Evolutionary conservation across 2,888 invertebrate species (phyloP), one percentile per base, ranked within the genome.

Genomic region (Synergus umbraculus): DNA sequence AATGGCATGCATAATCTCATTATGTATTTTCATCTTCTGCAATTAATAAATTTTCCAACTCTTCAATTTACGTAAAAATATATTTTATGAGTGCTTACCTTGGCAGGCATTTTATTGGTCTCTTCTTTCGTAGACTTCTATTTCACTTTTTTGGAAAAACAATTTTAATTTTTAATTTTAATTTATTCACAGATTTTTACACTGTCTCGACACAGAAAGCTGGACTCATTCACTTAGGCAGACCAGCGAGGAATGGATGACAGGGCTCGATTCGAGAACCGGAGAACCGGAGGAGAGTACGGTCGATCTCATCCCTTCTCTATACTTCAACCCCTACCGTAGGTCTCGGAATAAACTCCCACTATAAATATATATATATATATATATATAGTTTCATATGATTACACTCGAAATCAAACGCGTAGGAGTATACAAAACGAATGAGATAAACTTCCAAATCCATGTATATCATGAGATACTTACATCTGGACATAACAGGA

Each of bases 211-310:
- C n/a, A 54, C n/a, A 54, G 54, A n/a, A n/a, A 54, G 54, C 54
- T n/a, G n/a, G 54, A n/a, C n/a, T 54, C 54, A 54, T 54, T 54
- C 54, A 54, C 54, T 54, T n/a, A 54, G 54, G n/a, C 54, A 54
- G 54, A 8, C n/a, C 8, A 54, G 54, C n/a, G 54, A 54, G 54
- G 54, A 54, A 54, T 54, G 54, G 54, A 54, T 54, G 54, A 54
- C 54, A 54, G 54, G 54, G 54, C 54, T 54, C 54, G n/a, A 54
- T n/a, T 43, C 43, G 43, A 43, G 43, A 43, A 43, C 2, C 54
- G 54, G 54, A 54, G 54, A 54, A 54, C 54, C 54, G n/a, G 54
- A 54, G 54, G 54, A 54, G n/a, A 54, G 54, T 54, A 54, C 54
- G 54, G 54, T 54, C 54, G 54, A 54, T 54, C 49, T 7, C 49